Evolutionary conservation across 2,113 vertebrate genomes (phyloP), one percentile per base, ranked within the genome.

Genomic region (Steatornis caripensis): DNA sequence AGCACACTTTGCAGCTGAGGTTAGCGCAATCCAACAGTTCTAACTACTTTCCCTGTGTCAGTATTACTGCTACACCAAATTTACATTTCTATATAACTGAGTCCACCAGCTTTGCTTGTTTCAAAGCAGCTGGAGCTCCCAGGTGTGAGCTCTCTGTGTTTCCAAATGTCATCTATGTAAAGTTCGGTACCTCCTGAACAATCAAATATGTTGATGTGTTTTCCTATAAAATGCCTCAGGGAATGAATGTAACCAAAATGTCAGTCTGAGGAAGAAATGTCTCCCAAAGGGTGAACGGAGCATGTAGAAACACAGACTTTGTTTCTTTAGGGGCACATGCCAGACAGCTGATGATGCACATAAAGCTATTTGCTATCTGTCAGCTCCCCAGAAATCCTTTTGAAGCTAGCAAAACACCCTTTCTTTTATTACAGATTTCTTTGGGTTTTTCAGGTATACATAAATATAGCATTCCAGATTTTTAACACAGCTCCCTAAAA

Each of bases 161-260:
- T 94, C 74, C 36, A 91, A 95, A 91, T 92, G 74, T 66, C 93
- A 89, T 60, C 84, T 84, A 7, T 89, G 94, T 91, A 91, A 96
- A 96, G 95, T 92, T 96, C 91, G 96, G 77, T 74, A 84, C 69
- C 77, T 84, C 57, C 81, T 89, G 48, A 90, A 84, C 57, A 91
- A 93, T 91, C 72, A 87, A 91, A 72, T 36, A 36, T 0, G 1
- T 75, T 92, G 48, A 61, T 75, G 51, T 93, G 72, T 94, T 96
- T 95, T 91, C 39, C 55, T 87, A 53, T 68, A 78, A 95, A 79
- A 71, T 30, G 65, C 96, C 72, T 93, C 27, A 60, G 93, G 81
- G 94, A 89, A 75, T 36, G 48, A 89, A 71, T 70, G 72, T 81
- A 91, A 94, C 91, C 11, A 13, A 96, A 96, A 95, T 87, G 84